Evolutionary conservation across 35 echinoderm and acorn worm genomes (phyloP), one percentile per base, ranked within the genome.

Genomic region (Heliocidaris tuberculata): DNA sequence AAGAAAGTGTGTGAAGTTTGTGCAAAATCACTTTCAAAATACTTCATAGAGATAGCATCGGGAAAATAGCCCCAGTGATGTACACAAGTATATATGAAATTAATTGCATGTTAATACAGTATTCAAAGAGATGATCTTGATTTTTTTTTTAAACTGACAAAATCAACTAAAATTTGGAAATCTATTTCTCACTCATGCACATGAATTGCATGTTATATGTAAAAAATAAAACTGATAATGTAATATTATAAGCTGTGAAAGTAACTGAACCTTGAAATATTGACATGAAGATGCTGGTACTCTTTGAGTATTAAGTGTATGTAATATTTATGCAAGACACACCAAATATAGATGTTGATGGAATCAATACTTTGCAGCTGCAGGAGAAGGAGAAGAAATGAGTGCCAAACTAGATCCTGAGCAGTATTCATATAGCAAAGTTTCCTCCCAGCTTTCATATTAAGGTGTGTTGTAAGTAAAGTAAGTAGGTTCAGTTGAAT

Each of bases 261-360:
- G 65, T 78, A 78, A 78, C 21, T n/a, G 19, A 2, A 21, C 65
- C 17, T 42, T 42, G 35, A 42, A 42, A 42, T 42, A 42, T 42
- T n/a, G 27, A n/a, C 17, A 19, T n/a, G 7, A 78, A 9, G 65
- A 78, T 78, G 65, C 65, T 27, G 65, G 65, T 78, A 78, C 19
- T 78, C 27, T 21, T 27, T 27, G 6, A n/a, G 65, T 56, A 56
- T 56, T 56, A 56, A 56, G 52, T 3, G 35, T 24, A 27, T 70
- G 60, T 70, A 70, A 16, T 70, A 70, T 70, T 70, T 70, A 70
- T 70, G 60, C 60, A 70, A 78, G 27, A 78, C 17, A 78, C 65
- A 78, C 65, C 65, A 78, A 78, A 78, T 78, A 78, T 19, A 78
- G 65, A 78, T 78, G 65, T 78, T 78, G 21, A 78, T n/a, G 65